phyloP scores from a whole-genome alignment of 92 coral and sea anemone species.

The Parazoanthus atlanticus region DNA sequence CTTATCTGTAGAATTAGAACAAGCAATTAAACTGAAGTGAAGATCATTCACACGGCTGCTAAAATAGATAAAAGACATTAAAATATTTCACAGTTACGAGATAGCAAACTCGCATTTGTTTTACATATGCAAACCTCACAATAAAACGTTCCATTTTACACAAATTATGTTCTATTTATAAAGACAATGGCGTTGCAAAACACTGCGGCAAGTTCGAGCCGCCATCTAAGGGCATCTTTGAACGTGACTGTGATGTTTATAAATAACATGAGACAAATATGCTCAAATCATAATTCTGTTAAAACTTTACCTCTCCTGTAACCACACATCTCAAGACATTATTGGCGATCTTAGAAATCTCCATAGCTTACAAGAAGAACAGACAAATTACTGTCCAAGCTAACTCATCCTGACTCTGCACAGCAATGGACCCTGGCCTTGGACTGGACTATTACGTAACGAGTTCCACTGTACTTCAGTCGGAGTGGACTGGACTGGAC shows the following conservation, averaged over 20 bases:
- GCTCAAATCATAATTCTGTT: not conserved
- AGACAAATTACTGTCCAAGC: not conserved
- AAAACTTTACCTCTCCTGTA: constrained; percentile 76
- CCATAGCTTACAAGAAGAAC: constrained; percentile 53
- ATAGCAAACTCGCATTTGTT: not conserved
- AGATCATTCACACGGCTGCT: no score
- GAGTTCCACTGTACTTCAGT: no score
- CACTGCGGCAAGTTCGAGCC: not conserved
- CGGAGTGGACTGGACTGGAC: no score
- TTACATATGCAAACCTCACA: not conserved
- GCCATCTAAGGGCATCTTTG: not conserved
- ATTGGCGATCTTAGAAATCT: constrained; percentile 80
- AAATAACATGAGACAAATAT: no score
- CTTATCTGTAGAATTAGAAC: no score
- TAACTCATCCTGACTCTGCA: no score
- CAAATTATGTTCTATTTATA: not conserved
- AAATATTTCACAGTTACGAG: no score
- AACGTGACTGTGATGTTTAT: not conserved
- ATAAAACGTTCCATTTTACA: no score
- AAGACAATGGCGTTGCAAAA: no score
- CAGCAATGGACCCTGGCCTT: no score
- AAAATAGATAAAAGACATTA: no score
- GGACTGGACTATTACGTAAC: not conserved
- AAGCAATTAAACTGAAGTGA: no score
- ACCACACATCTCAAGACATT: constrained; percentile 84